These are phyloP conservation scores for Eidolon dupreanum DNA, from an alignment of 2,797 vertebrate species.

Conservation along the genomic window DNA sequence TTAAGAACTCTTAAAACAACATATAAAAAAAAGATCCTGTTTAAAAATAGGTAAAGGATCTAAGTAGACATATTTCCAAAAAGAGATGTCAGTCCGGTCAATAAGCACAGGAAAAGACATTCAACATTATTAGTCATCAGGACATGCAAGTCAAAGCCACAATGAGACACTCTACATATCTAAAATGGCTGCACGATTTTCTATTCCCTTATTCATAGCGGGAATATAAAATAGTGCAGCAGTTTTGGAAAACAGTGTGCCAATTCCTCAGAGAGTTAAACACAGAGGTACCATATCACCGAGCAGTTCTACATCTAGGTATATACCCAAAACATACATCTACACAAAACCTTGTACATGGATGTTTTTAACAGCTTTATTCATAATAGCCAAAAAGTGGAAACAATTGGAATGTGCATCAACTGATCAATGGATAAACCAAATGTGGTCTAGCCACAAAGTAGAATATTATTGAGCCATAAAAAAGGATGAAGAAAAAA, in stretches of 20 bases:
- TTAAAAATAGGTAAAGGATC: not conserved
- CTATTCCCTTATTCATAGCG: not conserved
- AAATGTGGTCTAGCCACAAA: not conserved
- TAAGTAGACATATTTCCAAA: not conserved
- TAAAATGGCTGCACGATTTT: not conserved
- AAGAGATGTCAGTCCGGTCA: not conserved
- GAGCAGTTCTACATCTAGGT: not conserved
- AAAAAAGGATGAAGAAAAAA: not conserved
- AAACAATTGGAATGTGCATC: not conserved
- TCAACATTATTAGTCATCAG: not conserved
- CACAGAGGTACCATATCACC: not conserved
- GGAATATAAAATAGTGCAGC: not conserved
- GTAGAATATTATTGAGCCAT: not conserved
- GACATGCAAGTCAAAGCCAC: not conserved
- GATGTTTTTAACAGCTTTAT: not conserved
- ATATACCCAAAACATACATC: not conserved
- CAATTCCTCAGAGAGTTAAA: not conserved
- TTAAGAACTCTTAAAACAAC: not conserved
- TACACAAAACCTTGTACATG: not conserved
- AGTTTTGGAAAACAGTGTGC: slow-evolving; percentile 6
- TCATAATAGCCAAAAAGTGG: not conserved
- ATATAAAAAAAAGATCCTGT: not conserved
- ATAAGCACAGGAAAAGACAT: not conserved
- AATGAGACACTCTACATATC: not conserved
- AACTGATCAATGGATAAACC: not conserved